These are phyloP conservation scores for Solea solea DNA, from an alignment of 2,113 vertebrate species.

Conservation along the genomic window DNA sequence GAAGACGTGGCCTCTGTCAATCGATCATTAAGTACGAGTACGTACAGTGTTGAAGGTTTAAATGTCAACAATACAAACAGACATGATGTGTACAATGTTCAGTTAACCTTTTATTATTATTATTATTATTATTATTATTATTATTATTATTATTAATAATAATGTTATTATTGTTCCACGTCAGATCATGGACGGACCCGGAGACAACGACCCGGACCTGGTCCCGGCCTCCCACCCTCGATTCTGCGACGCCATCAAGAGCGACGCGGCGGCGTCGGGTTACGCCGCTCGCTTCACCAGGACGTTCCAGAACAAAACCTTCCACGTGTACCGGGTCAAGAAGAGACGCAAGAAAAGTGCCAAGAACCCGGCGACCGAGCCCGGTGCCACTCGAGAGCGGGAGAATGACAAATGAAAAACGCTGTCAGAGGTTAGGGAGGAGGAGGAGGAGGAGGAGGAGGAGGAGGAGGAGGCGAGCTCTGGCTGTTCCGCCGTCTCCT, in stretches of 20 bases:
- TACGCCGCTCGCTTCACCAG: constrained; percentile 86
- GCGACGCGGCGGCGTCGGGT: constrained; percentile 66
- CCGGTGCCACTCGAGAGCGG: constrained; percentile 38
- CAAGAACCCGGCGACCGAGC: constrained; percentile 44
- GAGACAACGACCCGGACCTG: constrained; percentile 89
- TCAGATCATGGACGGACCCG: constrained; percentile 94
- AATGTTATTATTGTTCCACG: neutral
- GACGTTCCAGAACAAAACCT: constrained; percentile 95
- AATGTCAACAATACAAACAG: no score
- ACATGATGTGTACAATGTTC: no score
- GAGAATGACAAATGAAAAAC: neutral
- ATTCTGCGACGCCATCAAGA: constrained; percentile 93
- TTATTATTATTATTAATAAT: neutral
- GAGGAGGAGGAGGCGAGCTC: neutral
- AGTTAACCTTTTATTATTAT: neutral
- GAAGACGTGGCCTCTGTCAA: no score
- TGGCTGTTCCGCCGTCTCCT: constrained; percentile 36
- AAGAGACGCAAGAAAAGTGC: constrained; percentile 76
- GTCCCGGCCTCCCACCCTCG: constrained; percentile 85
- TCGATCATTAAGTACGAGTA: no score
- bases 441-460: constrained; percentile 18
- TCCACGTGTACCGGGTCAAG: constrained; percentile 91
- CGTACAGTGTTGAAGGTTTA: no score
- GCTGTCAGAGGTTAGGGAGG: constrained; percentile 19
- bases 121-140: neutral